Percentiles rank a stretch among this genome's conserved stretches.
Conservation (phyloP, 2,888 invertebrate species). For the Volucella inanis region DNA sequence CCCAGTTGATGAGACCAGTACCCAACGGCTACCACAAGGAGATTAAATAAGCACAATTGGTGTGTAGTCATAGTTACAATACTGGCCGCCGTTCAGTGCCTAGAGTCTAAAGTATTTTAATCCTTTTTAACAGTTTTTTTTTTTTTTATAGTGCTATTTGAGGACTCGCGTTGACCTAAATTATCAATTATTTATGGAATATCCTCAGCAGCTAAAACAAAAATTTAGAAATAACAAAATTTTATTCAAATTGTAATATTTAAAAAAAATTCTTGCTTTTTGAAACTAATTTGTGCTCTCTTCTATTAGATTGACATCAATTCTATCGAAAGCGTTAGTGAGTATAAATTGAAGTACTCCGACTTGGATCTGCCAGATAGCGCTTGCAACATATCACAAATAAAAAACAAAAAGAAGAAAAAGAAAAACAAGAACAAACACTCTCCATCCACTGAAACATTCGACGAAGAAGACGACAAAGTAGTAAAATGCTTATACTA, state of each 20-base stretch:
- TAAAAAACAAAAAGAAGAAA: conserved; percentile 79
- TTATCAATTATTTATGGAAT: too few relatives aligned
- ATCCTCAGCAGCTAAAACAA: too few relatives aligned
- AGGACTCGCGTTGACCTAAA: not conserved
- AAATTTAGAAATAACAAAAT: too few relatives aligned
- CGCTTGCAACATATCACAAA: conserved; percentile 67
- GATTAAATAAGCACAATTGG: too few relatives aligned
- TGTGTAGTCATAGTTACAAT: too few relatives aligned
- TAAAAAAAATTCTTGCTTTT: not conserved
- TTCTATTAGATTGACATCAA: conserved; percentile 80
- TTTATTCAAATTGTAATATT: not conserved
- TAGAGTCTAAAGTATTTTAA: too few relatives aligned
- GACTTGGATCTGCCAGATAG: conserved; percentile 72
- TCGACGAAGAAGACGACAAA: conserved; percentile 79
- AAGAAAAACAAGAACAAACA: conserved; percentile 77
- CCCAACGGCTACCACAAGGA: too few relatives aligned
- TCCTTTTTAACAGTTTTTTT: too few relatives aligned
- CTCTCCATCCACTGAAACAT: conserved; percentile 32
- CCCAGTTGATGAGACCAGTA: too few relatives aligned
- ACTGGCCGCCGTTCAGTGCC: too few relatives aligned
- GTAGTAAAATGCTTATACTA: conserved; percentile 82
- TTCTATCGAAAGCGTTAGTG: conserved; percentile 80
- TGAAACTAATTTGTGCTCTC: not conserved
- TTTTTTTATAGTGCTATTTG: too few relatives aligned
- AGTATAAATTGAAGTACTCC: conserved; percentile 66